Base-by-base conservation (phyloP, 2,888 invertebrate genomes). In the Parasteatoda lunata region DNA sequence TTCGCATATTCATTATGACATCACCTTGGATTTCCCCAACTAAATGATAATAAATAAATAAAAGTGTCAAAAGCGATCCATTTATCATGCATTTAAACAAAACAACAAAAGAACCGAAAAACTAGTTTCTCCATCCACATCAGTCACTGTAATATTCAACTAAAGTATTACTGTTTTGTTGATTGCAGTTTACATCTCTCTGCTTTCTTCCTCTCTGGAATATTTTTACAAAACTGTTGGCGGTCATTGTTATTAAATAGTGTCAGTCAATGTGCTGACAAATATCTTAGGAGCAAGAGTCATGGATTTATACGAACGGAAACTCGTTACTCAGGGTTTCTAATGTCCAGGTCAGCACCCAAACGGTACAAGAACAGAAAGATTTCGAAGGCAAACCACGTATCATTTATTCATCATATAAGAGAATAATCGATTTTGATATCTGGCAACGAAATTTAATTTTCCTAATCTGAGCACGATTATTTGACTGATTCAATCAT, bases 221-320 rank as follows among this genome's bases (percentile, higher is more conserved):
- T 45, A 6, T 66, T 76, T 15, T 76, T 65, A 65, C 48, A 47
- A 8, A 15, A n/a, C 45, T 48, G 49, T 54, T 78, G 52, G 11
- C 77, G 77, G 77, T 84, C 83, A 84, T 77, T 84, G 72, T 77
- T 69, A 78, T 77, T 78, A 84, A 77, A 84, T 78, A 78, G 78
- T 80, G 80, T 81, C 81, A n/a, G 47, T 64, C 64, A 48, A 64
- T 9, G 51, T 65, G 78, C 84, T 84, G 84, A 84, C 84, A 84
- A 84, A 84, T 84, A 78, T 84, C 75, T 48, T 73, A 54, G 30
- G 78, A 69, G 73, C 75, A 69, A 64, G 75, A 66, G 78, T 84
- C 84, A 78, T 83, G 78, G 68, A 84, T 84, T 77, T 78, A 72
- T 78, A 49, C 52, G 15, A 59, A 59, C 54, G 48, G 75, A 79